Conservation (phyloP, 2,113 vertebrate genomes). For the Charina bottae region DNA sequence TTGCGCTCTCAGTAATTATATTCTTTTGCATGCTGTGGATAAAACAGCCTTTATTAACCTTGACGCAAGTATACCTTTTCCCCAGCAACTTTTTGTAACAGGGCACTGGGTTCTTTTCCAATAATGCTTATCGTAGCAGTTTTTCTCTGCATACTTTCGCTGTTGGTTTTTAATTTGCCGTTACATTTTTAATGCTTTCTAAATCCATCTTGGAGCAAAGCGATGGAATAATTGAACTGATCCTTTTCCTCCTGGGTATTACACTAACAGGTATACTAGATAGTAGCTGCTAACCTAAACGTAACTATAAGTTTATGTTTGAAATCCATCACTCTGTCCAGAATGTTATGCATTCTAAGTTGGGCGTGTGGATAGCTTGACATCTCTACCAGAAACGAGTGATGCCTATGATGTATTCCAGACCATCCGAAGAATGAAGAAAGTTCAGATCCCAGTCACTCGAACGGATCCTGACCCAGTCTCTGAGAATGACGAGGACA, state of each 20-base stretch:
- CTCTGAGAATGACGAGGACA: constrained; percentile 94
- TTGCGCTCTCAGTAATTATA: too few relatives aligned
- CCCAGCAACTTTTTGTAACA: not conserved
- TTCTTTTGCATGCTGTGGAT: too few relatives aligned
- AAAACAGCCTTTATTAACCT: not conserved
- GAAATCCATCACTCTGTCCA: not conserved
- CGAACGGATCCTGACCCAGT: constrained; percentile 88
- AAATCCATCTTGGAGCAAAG: not conserved
- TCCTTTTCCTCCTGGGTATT: not conserved
- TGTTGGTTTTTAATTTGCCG: not conserved
- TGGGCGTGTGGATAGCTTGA: not conserved
- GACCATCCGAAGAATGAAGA: constrained; percentile 97
- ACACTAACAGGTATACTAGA: not conserved
- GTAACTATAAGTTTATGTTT: not conserved
- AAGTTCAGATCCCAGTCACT: constrained; percentile 91
- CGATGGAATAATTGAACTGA: not conserved
- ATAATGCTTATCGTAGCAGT: not conserved
- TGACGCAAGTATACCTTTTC: not conserved
- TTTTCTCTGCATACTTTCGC: not conserved
- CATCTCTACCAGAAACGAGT: constrained; percentile 27
- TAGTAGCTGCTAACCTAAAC: not conserved
- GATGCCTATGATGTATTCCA: constrained; percentile 44
- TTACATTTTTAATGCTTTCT: not conserved
- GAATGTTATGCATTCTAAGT: not conserved
- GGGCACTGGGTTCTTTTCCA: not conserved